Evolutionary conservation across 2,797 vertebrate genomes (phyloP).

Genomic region (Peromyscus melanophrys): DNA sequence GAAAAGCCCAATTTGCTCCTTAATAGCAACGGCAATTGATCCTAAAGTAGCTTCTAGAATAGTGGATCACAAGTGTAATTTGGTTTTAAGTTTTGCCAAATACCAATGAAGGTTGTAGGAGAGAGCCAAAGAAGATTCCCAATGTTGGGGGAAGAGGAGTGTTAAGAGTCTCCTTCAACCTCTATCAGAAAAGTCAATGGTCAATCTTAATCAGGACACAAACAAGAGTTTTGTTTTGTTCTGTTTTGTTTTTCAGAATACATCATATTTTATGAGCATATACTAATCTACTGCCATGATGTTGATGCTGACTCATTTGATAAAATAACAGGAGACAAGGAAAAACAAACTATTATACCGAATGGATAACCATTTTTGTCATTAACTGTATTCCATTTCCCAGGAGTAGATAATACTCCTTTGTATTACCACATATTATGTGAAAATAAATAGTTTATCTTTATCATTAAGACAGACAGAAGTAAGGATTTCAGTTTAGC

Average conservation of each 20-base stretch:
- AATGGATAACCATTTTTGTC: not conserved
- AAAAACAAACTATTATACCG: not conserved
- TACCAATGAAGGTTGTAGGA: not conserved
- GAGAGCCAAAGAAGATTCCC: not conserved
- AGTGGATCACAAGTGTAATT: not conserved
- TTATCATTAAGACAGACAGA: not conserved
- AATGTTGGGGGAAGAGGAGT: not conserved
- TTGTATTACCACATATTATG: slow-evolving; percentile 16
- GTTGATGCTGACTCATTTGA: not conserved
- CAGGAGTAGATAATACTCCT: not conserved
- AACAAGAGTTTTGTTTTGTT: rapidly evolving
- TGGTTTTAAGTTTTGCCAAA: not conserved
- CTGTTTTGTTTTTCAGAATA: not conserved
- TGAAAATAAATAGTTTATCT: slow-evolving; percentile 9
- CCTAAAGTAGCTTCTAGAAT: not conserved
- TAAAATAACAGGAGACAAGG: not conserved
- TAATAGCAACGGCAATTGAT: not conserved
- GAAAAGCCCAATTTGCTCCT: not conserved
- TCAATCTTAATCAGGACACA: not conserved
- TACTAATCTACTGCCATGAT: not conserved
- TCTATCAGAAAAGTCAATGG: not conserved
- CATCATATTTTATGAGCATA: not conserved
- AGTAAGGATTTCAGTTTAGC: not conserved
- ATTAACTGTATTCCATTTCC: not conserved
- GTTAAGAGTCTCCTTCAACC: not conserved